These are phyloP conservation scores for Philereme transversata DNA, from an alignment of 2,888 invertebrate species.

Conservation along the genomic window DNA sequence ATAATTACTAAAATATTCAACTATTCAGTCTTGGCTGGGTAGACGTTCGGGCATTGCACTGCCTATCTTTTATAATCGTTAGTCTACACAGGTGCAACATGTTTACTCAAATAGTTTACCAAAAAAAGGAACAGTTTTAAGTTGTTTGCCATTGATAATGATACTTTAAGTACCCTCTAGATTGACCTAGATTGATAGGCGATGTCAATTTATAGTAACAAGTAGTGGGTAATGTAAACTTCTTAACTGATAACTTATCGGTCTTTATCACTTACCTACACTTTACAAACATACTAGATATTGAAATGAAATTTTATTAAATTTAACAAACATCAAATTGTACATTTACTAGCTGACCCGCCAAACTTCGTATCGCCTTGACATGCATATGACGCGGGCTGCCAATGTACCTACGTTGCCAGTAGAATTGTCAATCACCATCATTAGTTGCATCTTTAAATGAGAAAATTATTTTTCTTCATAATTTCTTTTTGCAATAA, in stretches of 20 bases:
- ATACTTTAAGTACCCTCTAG: conserved; percentile 47
- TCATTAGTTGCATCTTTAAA: too few species aligned
- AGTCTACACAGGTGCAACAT: conserved; percentile 39
- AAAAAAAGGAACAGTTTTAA: conserved; percentile 44
- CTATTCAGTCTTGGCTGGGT: neutral
- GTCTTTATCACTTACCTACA: conserved; percentile 43
- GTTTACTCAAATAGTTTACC: conserved; percentile 43
- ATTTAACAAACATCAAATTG: too few species aligned
- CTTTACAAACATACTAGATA: conserved; percentile 8
- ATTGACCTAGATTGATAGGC: conserved; percentile 73
- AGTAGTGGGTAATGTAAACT: conserved; percentile 45
- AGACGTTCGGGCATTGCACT: conserved; percentile 8
- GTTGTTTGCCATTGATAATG: conserved; percentile 52
- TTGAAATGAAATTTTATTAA: neutral
- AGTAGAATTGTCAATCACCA: too few species aligned
- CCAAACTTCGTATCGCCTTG: too few species aligned
- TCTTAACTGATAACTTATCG: conserved; percentile 56
- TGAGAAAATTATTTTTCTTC: too few species aligned
- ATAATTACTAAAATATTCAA: neutral
- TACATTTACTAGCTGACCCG: too few species aligned
- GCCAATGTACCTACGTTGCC: too few species aligned
- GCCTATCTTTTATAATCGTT: conserved; percentile 22
- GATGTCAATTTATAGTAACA: conserved; percentile 55
- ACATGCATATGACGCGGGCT: too few species aligned
- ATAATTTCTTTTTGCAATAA: too few species aligned